These are phyloP conservation scores for Protophormia terraenovae DNA, from an alignment of 2,888 invertebrate species.

Conservation along the genomic window DNA sequence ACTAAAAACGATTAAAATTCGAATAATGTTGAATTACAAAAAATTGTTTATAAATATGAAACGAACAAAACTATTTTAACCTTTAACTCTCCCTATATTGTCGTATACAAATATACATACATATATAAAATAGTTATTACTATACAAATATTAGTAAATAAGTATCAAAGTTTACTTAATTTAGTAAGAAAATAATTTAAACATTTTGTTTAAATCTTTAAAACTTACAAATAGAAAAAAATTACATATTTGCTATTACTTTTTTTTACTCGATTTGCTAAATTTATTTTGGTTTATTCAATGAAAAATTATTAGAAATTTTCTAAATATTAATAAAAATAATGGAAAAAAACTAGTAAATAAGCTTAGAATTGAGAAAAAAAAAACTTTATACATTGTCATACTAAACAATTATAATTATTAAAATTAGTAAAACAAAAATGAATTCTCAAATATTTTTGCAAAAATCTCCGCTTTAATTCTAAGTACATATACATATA, in stretches of 20 bases:
- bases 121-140: conserved; percentile 3
- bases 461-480: not conserved
- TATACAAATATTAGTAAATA: conserved; percentile 24
- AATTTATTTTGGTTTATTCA: not conserved
- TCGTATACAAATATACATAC: conserved; percentile 4
- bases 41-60: not conserved
- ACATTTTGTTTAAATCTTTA: conserved; percentile 11
- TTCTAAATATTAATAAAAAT: not conserved
- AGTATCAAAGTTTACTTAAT: conserved; percentile 68
- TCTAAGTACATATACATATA: not conserved
- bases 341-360: not conserved
- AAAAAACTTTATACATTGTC: not conserved
- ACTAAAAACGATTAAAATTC: not conserved
- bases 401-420: too few relatives aligned
- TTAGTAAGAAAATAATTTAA: conserved; percentile 35
- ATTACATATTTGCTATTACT: not conserved
- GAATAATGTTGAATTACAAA: conserved; percentile 1
- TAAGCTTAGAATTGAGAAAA: conserved; percentile 1
- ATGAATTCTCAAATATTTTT: conserved; percentile 24
- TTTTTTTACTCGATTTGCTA: not conserved
- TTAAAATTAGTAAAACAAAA: not conserved
- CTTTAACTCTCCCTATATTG: conserved; percentile 44
- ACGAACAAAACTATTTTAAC: conserved; percentile 34
- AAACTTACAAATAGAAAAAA: conserved; percentile 9
- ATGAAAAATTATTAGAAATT: not conserved